Conservation (phyloP, 2,797 vertebrate genomes). For the Todus mexicanus region DNA sequence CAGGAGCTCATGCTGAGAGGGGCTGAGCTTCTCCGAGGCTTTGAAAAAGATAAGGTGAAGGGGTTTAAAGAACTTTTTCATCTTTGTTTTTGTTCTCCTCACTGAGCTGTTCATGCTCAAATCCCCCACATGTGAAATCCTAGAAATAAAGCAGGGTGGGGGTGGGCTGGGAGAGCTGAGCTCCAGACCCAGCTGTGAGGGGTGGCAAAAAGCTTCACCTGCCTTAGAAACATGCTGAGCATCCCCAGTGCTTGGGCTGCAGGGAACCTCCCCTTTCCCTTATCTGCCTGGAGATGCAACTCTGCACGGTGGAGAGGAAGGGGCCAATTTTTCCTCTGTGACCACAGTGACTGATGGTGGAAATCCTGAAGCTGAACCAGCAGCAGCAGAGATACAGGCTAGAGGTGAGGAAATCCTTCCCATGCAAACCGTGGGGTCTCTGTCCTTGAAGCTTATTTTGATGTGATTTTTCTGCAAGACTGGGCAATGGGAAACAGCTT, state of each 20-base stretch:
- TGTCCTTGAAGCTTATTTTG: not conserved
- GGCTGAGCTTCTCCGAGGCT: not conserved
- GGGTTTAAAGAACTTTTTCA: not conserved
- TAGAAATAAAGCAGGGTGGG: not conserved
- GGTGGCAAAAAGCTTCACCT: not conserved
- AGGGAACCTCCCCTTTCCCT: not conserved
- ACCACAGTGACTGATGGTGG: not conserved
- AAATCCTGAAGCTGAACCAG: not conserved
- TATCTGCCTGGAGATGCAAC: not conserved
- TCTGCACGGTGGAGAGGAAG: not conserved
- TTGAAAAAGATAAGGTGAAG: not conserved
- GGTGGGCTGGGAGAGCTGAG: not conserved
- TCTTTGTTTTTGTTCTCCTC: not conserved
- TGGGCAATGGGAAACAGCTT: not conserved
- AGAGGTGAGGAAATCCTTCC: not conserved
- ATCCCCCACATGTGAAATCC: fast-evolving
- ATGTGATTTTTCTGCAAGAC: not conserved
- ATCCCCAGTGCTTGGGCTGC: not conserved
- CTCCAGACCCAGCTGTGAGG: not conserved
- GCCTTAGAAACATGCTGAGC: not conserved
- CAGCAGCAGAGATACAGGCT: fast-evolving
- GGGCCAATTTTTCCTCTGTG: not conserved
- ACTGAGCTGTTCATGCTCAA: not conserved
- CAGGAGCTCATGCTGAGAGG: not conserved
- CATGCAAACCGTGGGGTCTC: not conserved